Base-by-base conservation (phyloP, 2,888 invertebrate species). In the Rhamphomyia laevipes region DNA sequence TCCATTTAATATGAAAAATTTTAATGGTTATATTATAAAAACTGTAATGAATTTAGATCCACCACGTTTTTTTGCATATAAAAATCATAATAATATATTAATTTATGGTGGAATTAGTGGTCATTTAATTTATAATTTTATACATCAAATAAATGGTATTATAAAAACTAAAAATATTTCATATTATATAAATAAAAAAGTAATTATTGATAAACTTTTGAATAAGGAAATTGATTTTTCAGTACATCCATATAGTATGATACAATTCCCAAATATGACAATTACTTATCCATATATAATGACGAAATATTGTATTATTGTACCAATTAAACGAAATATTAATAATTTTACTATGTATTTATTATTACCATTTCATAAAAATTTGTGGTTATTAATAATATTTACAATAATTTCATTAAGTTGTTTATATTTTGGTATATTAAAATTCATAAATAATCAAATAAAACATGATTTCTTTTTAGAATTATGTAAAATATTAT, bases 271-370 rank as follows among this genome's bases (percentile, higher is more conserved):
- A 4, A 49, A 55, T 18, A 45, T 58, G 2, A 58, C 57, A 40
- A 49, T 51, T 3, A 63, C 65, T 51, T 63, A 67, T 48, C 67
- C 66, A 2, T 58, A 67, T 6, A 60, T 60, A 30, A 61, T 64
- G 7, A 63, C 61, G 46, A 66, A 64, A 30, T 60, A 59, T 55
- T 66, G 65, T 45, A 30, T 67, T 4, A 63, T 67, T 61, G 60
- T 66, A 15, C 66, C 66, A 1, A 58, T 53, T 43, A 2, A 63
- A 61, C 46, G 55, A 59, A 3, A 59, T 64, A 0, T 49, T 59
- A 2, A 58, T 43, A 15, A n/a, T n/a, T n/a, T n/a, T n/a, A n/a
- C n/a, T 12, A 40, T 56, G 9, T 66, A 59, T 41, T 48, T 64
- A 7, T 48, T 50, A 4, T 56, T 58, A 9, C 59, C 61, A 0